Evolutionary conservation across 2,113 vertebrate species (phyloP), one percentile per base, ranked within the genome.

Genomic region (Callorhinus ursinus): DNA sequence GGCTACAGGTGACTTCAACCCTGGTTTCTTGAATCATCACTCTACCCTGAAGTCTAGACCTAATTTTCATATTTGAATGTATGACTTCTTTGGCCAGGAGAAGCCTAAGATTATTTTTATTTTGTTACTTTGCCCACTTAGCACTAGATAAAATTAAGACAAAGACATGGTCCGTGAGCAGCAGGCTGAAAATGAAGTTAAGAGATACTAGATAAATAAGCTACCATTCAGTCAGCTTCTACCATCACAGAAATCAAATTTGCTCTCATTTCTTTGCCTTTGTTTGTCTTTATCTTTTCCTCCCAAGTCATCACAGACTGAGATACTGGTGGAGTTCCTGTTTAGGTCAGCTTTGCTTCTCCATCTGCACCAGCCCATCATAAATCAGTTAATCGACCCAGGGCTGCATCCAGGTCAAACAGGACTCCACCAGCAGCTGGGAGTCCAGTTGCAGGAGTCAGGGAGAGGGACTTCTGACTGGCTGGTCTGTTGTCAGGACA

Each of bases 111-210:
- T 53, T 15, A 15, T 69, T 88, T 86, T 84, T 51, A 39, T 84
- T 42, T 36, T 14, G 77, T 81, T n/a, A 22, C 55, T 84, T 65
- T 19, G 16, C 39, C 51, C 55, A 26, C 63, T 80, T 61, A 67
- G 49, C 76, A 42, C 55, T 77, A 80, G 61, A 74, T 49, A 91
- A 80, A 74, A 69, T 59, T 51, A 59, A 46, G 71, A 46, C 26
- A 51, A 88, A 93, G 71, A 81, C 49, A 39, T 21, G 24, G n/a
- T 21, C 39, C 4, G 0, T 28, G 49, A 92, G 22, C 33, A 53
- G 79, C 39, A 81, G 84, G 79, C 71, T 74, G 55, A 63, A 89
- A 93, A 95, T 85, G 42, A 87, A 77, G 74, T 87, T 87, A 96
- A 36, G 74, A 80, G 83, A 91, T 21, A 31, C n/a, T 42, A 67